Base-by-base conservation (phyloP, 2,113 vertebrate species). In the Peromyscus maniculatus region DNA sequence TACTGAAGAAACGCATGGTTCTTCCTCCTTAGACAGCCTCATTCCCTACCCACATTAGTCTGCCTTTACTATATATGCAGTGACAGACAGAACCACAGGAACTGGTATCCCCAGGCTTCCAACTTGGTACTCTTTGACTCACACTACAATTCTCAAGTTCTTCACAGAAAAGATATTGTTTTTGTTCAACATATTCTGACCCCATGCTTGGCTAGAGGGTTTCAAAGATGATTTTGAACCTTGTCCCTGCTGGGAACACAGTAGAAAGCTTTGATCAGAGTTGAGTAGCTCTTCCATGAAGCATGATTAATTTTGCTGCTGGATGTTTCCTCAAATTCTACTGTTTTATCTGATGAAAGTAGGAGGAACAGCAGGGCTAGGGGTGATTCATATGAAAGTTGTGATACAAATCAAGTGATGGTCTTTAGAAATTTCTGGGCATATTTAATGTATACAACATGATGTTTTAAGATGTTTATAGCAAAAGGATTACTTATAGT, bases 271-370 rank as follows among this genome's bases (percentile, higher is more conserved):
- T 78, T 36, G 71, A 39, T 79, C 49, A 79, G 33, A 33, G 5
- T n/a, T 78, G 74, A 90, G 22, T 80, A 24, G 49, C 28, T 28
- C 4, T 79, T 77, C 7, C 5, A 46, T 0, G 3, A 49, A 55
- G 9, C 78, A 17, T 59, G 28, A 28, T 91, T 87, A 22, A 84
- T 46, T 79, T 31, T 46, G 36, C 39, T 89, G 19, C 7, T 64
- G 3, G 0, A 39, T 72, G 80, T 94, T 94, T 90, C 87, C 82
- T 92, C 43, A 8, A 93, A 55, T 77, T 91, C 26, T 69, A 52
- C 28, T 94, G 5, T 69, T 97, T 97, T 94, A 66, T 86, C 21
- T 93, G 74, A 17, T 33, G 57, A 66, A 95, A 36, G 66, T 77
- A 36, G 13, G 43, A 6, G 26, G 26, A 5, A 0, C 28, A 66